Evolutionary conservation across 1,140 invertebrate genomes (phyloP).

Genomic region (Proales similis): DNA sequence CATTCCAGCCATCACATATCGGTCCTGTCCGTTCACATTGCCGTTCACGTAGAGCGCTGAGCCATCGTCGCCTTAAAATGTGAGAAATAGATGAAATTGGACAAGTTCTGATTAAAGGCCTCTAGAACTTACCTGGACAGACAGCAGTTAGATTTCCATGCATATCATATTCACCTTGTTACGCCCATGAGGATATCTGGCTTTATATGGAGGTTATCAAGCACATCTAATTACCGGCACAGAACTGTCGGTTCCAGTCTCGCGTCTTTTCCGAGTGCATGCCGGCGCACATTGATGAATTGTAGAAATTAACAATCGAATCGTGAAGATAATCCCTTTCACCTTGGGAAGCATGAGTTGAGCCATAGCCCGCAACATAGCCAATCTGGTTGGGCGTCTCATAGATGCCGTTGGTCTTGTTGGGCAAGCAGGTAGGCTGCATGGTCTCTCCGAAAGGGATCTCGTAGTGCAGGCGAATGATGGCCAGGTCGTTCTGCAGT

Average conservation of each 20-base stretch:
- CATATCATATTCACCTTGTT: constrained; percentile 22
- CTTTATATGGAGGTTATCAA: neutral
- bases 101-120: too few relatives aligned
- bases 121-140: constrained; percentile 30
- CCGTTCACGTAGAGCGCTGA: neutral
- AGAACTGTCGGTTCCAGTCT: constrained; percentile 33
- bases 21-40: neutral
- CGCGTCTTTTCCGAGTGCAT: constrained; percentile 2
- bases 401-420: neutral
- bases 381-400: neutral
- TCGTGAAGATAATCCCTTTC: neutral
- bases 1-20: constrained; percentile 14
- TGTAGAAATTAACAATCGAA: constrained; percentile 1
- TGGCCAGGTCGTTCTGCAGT: constrained; percentile 18
- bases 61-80: constrained; percentile 30
- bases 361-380: constrained; percentile 13
- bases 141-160: constrained; percentile 1
- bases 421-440: constrained; percentile 6
- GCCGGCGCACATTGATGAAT: constrained; percentile 21
- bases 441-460: neutral
- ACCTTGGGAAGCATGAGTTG: neutral
- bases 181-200: neutral
- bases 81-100: too few relatives aligned
- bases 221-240: neutral
- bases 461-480: neutral